Evolutionary conservation across 2,888 invertebrate species (phyloP).

Genomic region (Meiosimyza platycephala): DNA sequence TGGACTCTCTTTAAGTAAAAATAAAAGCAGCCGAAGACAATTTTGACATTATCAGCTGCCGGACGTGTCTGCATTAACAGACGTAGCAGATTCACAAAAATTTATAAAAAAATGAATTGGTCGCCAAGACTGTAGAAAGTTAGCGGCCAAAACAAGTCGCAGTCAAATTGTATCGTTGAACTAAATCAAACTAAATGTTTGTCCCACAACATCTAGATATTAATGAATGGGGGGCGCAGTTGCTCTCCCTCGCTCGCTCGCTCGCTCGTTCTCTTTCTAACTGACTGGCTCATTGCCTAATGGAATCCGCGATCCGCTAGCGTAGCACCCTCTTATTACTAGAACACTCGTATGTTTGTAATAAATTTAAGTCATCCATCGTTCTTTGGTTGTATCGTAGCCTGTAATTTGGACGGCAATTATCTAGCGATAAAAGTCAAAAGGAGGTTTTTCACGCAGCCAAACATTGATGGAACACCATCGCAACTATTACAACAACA

Average conservation of each 20-base stretch:
- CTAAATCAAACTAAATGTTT: conserved; percentile 26
- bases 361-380: conserved; percentile 46
- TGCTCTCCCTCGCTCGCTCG: neutral
- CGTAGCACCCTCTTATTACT: conserved; percentile 44
- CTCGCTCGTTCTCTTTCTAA: neutral
- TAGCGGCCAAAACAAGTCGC: conserved; percentile 1
- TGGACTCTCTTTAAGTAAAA: neutral
- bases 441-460: conserved; percentile 47
- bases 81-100: neutral
- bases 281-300: conserved; percentile 36
- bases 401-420: conserved; percentile 60
- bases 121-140: neutral
- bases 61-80: conserved; percentile 26
- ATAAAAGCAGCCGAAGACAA: neutral
- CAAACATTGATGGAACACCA: conserved; percentile 9
- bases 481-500: neutral
- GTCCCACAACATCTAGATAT: conserved; percentile 15
- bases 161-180: conserved; percentile 10
- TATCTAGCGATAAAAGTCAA: conserved; percentile 62
- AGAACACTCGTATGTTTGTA: conserved; percentile 38
- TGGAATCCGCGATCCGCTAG: conserved; percentile 36
- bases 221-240: neutral
- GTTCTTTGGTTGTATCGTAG: conserved; percentile 46
- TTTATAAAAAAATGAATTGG: conserved; percentile 14
- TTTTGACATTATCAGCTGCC: conserved; percentile 35